These are phyloP conservation scores for Triplophysa siluroides DNA, from an alignment of 2,113 vertebrate genomes.

Conservation along the genomic window DNA sequence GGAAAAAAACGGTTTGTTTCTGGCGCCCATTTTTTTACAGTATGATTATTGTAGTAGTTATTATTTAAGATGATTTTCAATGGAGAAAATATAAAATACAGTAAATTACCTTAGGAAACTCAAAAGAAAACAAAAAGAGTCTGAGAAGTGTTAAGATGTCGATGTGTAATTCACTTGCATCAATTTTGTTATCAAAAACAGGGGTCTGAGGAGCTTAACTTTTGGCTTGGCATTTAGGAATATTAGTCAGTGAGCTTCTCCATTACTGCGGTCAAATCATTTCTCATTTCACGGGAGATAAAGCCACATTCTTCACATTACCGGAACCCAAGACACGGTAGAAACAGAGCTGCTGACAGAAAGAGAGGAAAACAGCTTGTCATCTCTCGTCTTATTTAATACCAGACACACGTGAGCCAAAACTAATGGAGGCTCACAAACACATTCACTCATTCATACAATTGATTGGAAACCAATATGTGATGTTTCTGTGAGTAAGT, in stretches of 20 bases:
- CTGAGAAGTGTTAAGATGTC: neutral
- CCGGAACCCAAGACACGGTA: constrained; percentile 4
- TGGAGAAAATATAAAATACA: too few species aligned
- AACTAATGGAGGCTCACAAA: constrained; percentile 5
- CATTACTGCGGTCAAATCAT: constrained; percentile 2
- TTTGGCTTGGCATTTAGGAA: neutral
- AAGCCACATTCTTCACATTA: constrained; percentile 26
- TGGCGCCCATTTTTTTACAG: too few species aligned
- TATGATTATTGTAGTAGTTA: too few species aligned
- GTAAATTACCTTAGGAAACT: too few species aligned
- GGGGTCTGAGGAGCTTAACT: neutral
- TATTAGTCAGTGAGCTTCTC: constrained; percentile 1
- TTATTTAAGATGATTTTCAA: too few species aligned
- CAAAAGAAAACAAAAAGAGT: neutral
- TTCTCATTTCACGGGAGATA: constrained; percentile 5
- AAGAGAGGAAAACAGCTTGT: neutral
- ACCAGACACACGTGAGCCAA: constrained; percentile 4
- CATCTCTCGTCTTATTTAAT: neutral
- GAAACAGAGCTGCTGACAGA: constrained; percentile 9
- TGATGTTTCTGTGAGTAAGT: neutral
- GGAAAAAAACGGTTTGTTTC: too few species aligned
- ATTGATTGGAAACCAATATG: neutral
- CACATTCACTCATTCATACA: neutral
- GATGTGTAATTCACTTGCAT: neutral
- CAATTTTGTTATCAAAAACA: too few species aligned